Conservation (phyloP, 2,797 vertebrate species). For the Hapalemur alaotrensis region DNA sequence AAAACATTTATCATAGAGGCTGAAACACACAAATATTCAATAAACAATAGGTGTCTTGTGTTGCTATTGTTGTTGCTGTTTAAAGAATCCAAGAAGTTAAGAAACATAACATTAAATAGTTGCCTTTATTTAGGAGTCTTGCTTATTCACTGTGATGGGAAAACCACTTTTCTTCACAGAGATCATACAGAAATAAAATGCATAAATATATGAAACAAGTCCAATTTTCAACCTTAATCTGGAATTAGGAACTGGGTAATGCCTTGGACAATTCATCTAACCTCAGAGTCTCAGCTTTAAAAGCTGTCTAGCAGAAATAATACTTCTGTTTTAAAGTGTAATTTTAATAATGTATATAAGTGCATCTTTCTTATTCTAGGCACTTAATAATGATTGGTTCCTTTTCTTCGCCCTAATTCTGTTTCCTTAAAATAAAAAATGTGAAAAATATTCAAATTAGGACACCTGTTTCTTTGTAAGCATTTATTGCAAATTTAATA, state of each 20-base stretch:
- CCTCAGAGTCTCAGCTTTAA: not conserved
- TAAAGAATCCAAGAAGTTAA: not conserved
- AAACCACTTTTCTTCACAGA: not conserved
- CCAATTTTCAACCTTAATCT: not conserved
- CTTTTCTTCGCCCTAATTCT: not conserved
- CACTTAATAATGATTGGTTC: not conserved
- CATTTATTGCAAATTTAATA: not conserved
- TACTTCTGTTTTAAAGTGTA: not conserved
- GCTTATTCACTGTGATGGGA: not conserved
- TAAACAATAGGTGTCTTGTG: not conserved
- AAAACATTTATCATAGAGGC: not conserved
- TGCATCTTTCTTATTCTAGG: not conserved
- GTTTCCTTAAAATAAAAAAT: conserved; percentile 2
- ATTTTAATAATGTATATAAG: not conserved
- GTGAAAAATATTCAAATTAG: not conserved
- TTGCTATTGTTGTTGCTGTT: not conserved
- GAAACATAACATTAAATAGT: not conserved
- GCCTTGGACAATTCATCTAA: not conserved
- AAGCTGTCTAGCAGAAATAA: not conserved
- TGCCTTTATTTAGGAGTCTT: not conserved
- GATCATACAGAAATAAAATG: not conserved
- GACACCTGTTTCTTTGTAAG: not conserved
- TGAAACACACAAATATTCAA: not conserved
- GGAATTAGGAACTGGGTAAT: not conserved
- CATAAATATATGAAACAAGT: not conserved